Evolutionary conservation across 2,888 invertebrate genomes (phyloP).

Genomic region (Cantharis lateralis): DNA sequence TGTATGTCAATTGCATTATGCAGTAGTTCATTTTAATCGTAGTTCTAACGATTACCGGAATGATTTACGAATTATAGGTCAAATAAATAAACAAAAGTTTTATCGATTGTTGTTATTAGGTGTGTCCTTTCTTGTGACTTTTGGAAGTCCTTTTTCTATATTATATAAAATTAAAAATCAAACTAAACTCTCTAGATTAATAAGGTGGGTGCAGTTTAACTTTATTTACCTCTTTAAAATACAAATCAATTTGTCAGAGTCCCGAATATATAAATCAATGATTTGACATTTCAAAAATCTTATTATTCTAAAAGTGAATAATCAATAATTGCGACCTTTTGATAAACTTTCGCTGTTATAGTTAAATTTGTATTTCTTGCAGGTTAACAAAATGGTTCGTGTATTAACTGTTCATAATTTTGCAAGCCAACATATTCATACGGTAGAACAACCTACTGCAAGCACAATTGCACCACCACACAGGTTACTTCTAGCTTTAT

Average conservation of each 20-base stretch:
- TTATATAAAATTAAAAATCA: not conserved
- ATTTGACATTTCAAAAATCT: not conserved
- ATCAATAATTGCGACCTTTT: not conserved
- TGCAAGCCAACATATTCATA: constrained; percentile 66
- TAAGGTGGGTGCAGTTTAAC: not conserved
- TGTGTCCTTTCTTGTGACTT: not conserved
- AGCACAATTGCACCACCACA: constrained; percentile 64
- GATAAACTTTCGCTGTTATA: not conserved
- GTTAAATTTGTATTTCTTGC: not conserved
- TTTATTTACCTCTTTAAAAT: not conserved
- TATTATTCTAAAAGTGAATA: not conserved
- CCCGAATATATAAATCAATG: not conserved
- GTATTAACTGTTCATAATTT: constrained; percentile 74
- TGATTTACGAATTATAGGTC: not conserved
- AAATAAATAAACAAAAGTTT: not conserved
- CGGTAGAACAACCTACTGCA: constrained; percentile 69
- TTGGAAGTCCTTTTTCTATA: not conserved
- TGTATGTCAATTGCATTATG: not conserved
- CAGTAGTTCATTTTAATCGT: not conserved
- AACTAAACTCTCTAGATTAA: not conserved
- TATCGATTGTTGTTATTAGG: constrained; percentile 3
- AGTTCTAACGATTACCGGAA: not conserved
- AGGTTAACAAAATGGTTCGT: constrained; percentile 62
- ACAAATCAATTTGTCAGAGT: not conserved
- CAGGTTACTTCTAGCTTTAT: constrained; percentile 63